Base-by-base conservation (phyloP, 2,888 invertebrate species). In the Mechanitis messenoides region DNA sequence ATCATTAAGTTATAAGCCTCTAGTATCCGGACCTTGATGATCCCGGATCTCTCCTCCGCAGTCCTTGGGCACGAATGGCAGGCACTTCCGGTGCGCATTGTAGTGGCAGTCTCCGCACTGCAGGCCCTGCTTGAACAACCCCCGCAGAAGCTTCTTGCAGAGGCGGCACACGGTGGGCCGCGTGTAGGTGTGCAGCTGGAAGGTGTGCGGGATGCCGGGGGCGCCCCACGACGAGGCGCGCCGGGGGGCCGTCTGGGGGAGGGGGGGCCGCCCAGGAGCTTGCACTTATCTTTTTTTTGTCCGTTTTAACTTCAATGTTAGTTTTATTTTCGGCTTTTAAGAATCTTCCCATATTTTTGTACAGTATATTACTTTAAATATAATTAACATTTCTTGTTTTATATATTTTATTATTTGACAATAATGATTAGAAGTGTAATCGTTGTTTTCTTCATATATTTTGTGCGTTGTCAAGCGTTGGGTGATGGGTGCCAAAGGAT, bases 71-170 rank as follows among this genome's bases (percentile, higher is more conserved):
- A 97, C 94, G 86, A 94, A 93, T 45, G 96, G 96, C 76, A 96
- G 92, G 79, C 98, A 98, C 85, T 98, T 98, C 83, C 97, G 95
- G 85, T 98, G 98, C 66, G 96, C 96, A 90, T 98, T 98, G 89
- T 96, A 97, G 81, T 97, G 97, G 85, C 98, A 98, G 91, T 98
- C 99, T 84, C 95, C 95, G 86, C 99, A 99, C 85, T 99, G 99
- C 72, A 98, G 89, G 62, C 99, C 99, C 90, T 99, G 98, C 81
- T 96, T 97, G 90, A 98, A 98, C 57, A 99, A 91, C 0, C 99
- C 99, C 71, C 96, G 95, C 68, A 99, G 92, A 74, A 99, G 92
- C 88, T 97, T 97, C 88, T 97, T 97, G 91, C 99, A 99, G 83
- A 94, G 93, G 74, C 98, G 96, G 82, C 99, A 99, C 31, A 99